These are phyloP conservation scores for Canis aureus DNA, from an alignment of 2,113 vertebrate species.

Conservation along the genomic window DNA sequence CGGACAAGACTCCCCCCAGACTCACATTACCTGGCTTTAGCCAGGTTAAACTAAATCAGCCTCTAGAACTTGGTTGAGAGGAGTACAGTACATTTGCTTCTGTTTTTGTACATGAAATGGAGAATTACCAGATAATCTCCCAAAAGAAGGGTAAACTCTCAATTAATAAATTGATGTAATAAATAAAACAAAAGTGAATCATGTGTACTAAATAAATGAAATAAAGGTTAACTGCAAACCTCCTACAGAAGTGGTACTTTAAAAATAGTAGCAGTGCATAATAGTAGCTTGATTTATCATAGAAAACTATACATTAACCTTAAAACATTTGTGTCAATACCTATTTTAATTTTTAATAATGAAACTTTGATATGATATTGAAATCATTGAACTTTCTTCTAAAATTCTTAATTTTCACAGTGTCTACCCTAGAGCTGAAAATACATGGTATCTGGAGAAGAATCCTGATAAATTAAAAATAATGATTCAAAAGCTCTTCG, in stretches of 20 bases:
- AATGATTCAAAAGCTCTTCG: slow-evolving; percentile 78
- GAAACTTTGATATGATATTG: not conserved
- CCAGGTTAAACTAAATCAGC: not conserved
- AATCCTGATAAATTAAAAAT: slow-evolving; percentile 74
- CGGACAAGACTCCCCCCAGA: not conserved
- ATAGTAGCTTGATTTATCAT: not conserved
- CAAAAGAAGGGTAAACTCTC: not conserved
- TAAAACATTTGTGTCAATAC: slow-evolving; percentile 6
- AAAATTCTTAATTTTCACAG: not conserved
- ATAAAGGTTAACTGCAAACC: not conserved
- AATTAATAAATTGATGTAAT: not conserved
- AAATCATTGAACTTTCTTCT: not conserved
- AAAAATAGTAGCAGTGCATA: not conserved
- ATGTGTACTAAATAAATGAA: not conserved
- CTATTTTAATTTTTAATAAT: slow-evolving; percentile 24
- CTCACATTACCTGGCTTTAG: not conserved
- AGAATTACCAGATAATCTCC: not conserved
- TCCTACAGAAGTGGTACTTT: not conserved
- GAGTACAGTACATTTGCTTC: not conserved
- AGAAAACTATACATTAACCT: not conserved
- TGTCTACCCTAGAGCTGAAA: not conserved
- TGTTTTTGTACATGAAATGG: not conserved
- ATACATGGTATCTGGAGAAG: slow-evolving; percentile 75
- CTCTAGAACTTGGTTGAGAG: not conserved
- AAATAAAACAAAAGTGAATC: slow-evolving; percentile 49